Base-by-base conservation (phyloP, 2,797 vertebrate genomes). In the Diplodus puntazzo region DNA sequence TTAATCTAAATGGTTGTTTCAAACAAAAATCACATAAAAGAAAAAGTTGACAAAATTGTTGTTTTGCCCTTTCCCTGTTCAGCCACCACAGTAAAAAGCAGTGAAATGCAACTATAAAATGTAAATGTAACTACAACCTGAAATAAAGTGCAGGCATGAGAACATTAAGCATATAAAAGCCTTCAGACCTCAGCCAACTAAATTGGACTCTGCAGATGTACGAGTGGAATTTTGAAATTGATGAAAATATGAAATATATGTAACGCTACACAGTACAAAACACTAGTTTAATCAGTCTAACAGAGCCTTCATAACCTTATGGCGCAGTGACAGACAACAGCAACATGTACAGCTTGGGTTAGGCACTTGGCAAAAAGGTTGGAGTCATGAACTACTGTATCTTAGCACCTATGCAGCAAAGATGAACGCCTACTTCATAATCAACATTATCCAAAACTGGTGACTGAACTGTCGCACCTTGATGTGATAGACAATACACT, bases 91-190 rank as follows among this genome's bases (percentile, higher is more conserved):
- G 82, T 83, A 71, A 81, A 71, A 79, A 83, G 68, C 82, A 70
- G 81, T 84, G 78, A 92, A 84, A 88, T 74, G 82, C 43, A 84
- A 78, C 66, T 43, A 73, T 52, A 81, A 78, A 80, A 88, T 87
- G 63, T 81, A 65, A 84, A 83, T 86, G 73, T 54, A 88, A 85
- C 82, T 81, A 82, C 87, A 88, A 89, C 89, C 79, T 80, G 86
- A 88, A 86, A 95, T 93, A 96, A 96, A 96, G 95, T 96, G 95
- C 96, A 96, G 94, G 91, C 91, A 92, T 88, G 89, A 94, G 82
- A 86, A 88, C 87, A 73, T 84, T 59, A 49, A 89, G 88, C 85
- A 52, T 81, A 75, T 42, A 78, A 80, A 39, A 71, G 89, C 90
- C 77, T 87, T 88, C 62, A 78, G 78, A 88, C 75, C 82, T 92